Evolutionary conservation across 2,888 invertebrate species (phyloP).

Genomic region (Spodoptera picta): DNA sequence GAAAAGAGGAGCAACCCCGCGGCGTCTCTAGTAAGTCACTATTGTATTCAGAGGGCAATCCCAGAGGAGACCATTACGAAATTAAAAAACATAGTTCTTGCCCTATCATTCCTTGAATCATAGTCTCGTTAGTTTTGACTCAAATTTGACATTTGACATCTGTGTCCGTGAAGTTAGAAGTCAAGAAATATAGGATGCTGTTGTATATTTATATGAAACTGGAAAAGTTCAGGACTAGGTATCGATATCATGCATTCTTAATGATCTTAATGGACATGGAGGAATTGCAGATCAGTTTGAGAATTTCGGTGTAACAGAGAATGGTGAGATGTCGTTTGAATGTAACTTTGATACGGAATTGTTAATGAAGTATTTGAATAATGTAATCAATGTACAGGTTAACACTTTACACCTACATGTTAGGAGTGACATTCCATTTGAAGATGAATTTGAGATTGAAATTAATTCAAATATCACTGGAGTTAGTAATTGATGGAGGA

Average conservation of each 20-base stretch:
- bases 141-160: constrained; percentile 54
- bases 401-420: neutral
- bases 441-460: too few species aligned
- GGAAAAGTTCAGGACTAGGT: constrained; percentile 8
- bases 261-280: neutral
- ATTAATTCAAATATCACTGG: too few species aligned
- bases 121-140: constrained; percentile 52
- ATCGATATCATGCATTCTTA: constrained; percentile 6
- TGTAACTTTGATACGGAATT: neutral
- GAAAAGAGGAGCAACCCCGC: constrained; percentile 35
- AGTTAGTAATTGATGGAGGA: too few species aligned
- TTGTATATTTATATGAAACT: constrained; percentile 32
- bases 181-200: constrained; percentile 23
- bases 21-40: constrained; percentile 30
- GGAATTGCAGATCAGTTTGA: neutral
- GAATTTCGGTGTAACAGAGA: neutral
- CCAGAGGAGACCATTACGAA: constrained; percentile 67
- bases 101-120: constrained; percentile 43
- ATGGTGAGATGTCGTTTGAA: neutral
- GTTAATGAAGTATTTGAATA: constrained; percentile 24
- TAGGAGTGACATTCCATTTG: neutral
- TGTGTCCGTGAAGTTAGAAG: constrained; percentile 25
- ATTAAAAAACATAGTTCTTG: constrained; percentile 69
- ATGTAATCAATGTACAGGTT: constrained; percentile 5
- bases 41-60: constrained; percentile 53